Evolutionary conservation across 1,140 invertebrate species (phyloP).

Genomic region (Mamestra configurata): DNA sequence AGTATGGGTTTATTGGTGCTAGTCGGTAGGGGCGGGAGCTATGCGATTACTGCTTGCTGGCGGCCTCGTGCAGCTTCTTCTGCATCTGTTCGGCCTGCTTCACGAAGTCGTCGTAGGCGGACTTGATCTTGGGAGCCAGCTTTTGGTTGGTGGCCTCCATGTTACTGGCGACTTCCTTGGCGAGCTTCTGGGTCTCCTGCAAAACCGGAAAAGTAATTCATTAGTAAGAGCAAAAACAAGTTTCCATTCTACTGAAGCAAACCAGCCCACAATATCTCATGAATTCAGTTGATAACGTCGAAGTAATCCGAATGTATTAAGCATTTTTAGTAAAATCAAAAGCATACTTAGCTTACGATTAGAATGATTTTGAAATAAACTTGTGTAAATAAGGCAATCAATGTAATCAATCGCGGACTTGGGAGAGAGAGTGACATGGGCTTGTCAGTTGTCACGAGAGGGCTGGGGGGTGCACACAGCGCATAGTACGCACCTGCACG

Average conservation of each 20-base stretch:
- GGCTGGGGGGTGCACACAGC: too few species aligned
- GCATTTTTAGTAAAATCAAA: too few species aligned
- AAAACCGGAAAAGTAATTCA: neutral
- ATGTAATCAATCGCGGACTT: too few species aligned
- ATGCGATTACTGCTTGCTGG: slow-evolving; percentile 73
- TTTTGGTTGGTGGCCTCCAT: slow-evolving; percentile 77
- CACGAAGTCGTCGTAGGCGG: slow-evolving; percentile 81
- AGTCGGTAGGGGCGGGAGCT: neutral
- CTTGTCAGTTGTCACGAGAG: too few species aligned
- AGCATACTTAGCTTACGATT: too few species aligned
- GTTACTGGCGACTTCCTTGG: slow-evolving; percentile 75
- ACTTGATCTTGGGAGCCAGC: slow-evolving; percentile 79
- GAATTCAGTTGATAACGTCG: too few species aligned
- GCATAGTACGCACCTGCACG: slow-evolving; percentile 63
- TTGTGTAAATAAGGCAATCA: too few species aligned
- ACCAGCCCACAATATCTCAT: too few species aligned
- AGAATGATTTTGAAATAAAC: too few species aligned
- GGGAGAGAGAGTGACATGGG: too few species aligned
- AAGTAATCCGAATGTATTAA: too few species aligned
- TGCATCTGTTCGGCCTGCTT: slow-evolving; percentile 76
- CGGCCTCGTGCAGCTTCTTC: slow-evolving; percentile 81
- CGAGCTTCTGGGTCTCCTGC: slow-evolving; percentile 76
- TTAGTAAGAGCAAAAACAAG: neutral
- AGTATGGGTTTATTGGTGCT: slow-evolving; percentile 19
- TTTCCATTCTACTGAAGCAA: too few species aligned